phyloP scores from a whole-genome alignment of 2,888 invertebrate species.

The Archips xylosteana region DNA sequence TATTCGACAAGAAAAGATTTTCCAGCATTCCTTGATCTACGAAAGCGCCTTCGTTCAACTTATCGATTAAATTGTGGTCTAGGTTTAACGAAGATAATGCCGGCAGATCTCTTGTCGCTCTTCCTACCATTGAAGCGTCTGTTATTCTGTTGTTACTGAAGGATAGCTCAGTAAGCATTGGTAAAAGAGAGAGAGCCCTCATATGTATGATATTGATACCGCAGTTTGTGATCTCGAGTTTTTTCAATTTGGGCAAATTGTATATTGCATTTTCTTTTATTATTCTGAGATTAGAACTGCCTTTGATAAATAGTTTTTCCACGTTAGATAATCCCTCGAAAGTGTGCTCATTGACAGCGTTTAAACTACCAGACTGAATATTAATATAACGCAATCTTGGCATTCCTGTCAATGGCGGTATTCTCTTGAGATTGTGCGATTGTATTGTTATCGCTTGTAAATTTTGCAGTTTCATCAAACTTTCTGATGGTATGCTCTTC shows the following conservation, averaged over 20 bases:
- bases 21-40: slow-evolving; percentile 90
- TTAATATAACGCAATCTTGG: slow-evolving; percentile 90
- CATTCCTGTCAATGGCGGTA: slow-evolving; percentile 90
- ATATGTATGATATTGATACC: slow-evolving; percentile 92
- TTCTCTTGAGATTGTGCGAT: slow-evolving; percentile 90
- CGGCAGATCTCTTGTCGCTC: slow-evolving; percentile 91
- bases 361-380: slow-evolving; percentile 88
- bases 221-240: slow-evolving; percentile 91
- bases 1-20: slow-evolving; percentile 88
- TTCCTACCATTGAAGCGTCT: slow-evolving; percentile 93
- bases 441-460: slow-evolving; percentile 94
- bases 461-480: slow-evolving; percentile 89
- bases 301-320: slow-evolving; percentile 90
- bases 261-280: slow-evolving; percentile 91
- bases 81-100: slow-evolving; percentile 89
- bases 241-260: slow-evolving; percentile 88
- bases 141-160: slow-evolving; percentile 90
- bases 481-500: slow-evolving; percentile 91
- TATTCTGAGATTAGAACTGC: slow-evolving; percentile 87
- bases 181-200: slow-evolving; percentile 89
- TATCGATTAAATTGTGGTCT: slow-evolving; percentile 89
- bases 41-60: slow-evolving; percentile 91
- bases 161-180: slow-evolving; percentile 89
- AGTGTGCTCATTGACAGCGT: slow-evolving; percentile 88
- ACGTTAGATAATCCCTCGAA: slow-evolving; percentile 90